Evolutionary conservation across 2,797 vertebrate species (phyloP).

Genomic region (Pseudomugil gertrudae): DNA sequence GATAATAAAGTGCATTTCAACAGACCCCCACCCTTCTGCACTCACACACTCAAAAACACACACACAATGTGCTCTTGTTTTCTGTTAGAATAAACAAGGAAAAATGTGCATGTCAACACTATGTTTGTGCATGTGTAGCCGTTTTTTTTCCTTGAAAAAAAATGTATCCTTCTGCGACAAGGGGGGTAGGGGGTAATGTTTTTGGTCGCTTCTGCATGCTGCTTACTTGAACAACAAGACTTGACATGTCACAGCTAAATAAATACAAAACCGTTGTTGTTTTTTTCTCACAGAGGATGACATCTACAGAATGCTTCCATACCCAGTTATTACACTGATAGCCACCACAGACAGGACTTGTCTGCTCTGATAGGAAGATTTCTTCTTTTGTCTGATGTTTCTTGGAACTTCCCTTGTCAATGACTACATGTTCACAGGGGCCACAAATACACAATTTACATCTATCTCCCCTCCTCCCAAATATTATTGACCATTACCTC

Average conservation of each 20-base stretch:
- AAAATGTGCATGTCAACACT: conserved; percentile 62
- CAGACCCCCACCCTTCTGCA: too few species aligned
- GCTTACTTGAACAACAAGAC: conserved; percentile 77
- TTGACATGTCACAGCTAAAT: conserved; percentile 77
- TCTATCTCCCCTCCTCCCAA: conserved; percentile 46
- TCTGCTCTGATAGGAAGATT: conserved; percentile 43
- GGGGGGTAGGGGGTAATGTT: conserved; percentile 37
- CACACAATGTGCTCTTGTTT: conserved; percentile 53
- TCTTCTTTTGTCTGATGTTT: conserved; percentile 43
- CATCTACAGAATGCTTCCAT: conserved; percentile 61
- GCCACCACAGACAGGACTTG: conserved; percentile 44
- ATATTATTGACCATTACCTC: conserved; percentile 44
- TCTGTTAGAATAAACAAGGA: conserved; percentile 53
- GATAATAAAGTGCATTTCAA: conserved; percentile 43
- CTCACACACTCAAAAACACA: conserved; percentile 53
- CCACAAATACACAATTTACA: conserved; percentile 67
- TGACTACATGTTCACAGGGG: conserved; percentile 63
- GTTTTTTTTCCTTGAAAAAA: conserved; percentile 56
- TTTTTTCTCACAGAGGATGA: conserved; percentile 52
- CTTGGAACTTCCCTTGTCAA: conserved; percentile 51
- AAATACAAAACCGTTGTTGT: conserved; percentile 73
- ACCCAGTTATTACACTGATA: conserved; percentile 61
- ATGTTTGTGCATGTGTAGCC: conserved; percentile 63
- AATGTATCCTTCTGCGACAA: conserved; percentile 56
- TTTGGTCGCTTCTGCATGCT: conserved; percentile 75